Evolutionary conservation across 2,113 vertebrate genomes (phyloP).

Genomic region (Ranitomeya variabilis): DNA sequence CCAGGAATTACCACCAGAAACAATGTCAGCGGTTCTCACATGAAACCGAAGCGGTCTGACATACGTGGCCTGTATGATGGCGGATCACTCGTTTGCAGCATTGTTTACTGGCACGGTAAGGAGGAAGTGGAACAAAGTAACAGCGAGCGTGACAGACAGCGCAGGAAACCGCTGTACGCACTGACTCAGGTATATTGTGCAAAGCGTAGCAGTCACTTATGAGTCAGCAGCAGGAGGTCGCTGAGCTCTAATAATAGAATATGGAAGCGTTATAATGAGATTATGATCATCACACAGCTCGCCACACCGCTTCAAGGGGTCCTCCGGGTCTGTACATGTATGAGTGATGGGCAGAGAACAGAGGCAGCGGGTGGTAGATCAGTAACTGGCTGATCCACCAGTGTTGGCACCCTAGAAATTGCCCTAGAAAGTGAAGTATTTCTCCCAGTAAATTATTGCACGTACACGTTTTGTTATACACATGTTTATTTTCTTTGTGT

Average conservation of each 20-base stretch:
- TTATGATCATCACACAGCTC: neutral
- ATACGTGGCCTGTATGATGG: neutral
- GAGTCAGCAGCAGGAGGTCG: neutral
- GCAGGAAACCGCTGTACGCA: neutral
- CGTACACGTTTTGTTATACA: too few species aligned
- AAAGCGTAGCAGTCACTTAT: neutral
- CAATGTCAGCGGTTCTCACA: neutral
- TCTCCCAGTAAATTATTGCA: too few species aligned
- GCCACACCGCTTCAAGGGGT: neutral
- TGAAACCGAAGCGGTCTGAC: neutral
- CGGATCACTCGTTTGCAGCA: neutral
- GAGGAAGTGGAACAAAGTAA: neutral
- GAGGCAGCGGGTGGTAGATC: too few species aligned
- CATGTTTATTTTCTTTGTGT: too few species aligned
- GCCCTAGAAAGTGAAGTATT: too few species aligned
- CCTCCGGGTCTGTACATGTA: too few species aligned
- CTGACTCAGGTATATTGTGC: neutral
- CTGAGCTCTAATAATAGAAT: neutral
- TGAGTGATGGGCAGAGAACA: too few species aligned
- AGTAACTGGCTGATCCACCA: too few species aligned
- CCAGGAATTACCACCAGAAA: neutral
- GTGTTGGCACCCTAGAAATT: too few species aligned
- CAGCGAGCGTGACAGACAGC: neutral
- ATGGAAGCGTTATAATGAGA: neutral
- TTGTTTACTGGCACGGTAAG: neutral